Percentiles rank a stretch among this genome's conserved stretches.
Conservation (phyloP, 2,113 vertebrate genomes). For the Vombatus ursinus region DNA sequence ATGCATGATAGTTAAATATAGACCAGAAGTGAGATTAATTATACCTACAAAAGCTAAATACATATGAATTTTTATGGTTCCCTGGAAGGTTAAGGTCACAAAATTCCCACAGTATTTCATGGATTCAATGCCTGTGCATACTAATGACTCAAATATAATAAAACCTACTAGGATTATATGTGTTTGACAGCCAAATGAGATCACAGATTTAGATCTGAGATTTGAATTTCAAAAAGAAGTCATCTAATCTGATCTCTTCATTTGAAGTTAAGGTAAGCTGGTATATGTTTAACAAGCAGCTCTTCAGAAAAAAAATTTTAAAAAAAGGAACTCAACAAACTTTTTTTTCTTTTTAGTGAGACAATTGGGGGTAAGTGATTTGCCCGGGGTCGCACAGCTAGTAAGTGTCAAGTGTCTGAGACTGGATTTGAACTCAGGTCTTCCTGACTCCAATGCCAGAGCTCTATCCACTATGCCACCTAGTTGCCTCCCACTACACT, state of each 20-base stretch:
- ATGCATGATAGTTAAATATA: not conserved
- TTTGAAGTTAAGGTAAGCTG: not conserved
- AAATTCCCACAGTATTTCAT: not conserved
- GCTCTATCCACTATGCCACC: too few species aligned
- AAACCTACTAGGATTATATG: not conserved
- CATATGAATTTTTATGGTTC: not conserved
- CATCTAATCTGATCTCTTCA: not conserved
- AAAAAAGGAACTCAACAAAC: not conserved
- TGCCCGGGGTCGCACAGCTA: too few species aligned
- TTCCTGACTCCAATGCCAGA: too few species aligned
- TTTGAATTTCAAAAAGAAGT: not conserved
- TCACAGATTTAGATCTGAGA: not conserved
- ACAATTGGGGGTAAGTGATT: too few species aligned
- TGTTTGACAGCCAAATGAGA: not conserved
- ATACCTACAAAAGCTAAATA: not conserved
- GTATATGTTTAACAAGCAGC: not conserved
- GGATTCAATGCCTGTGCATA: not conserved
- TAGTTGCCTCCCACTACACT: not conserved
- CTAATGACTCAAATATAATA: not conserved
- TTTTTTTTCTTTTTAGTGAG: too few species aligned
- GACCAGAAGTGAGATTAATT: not conserved
- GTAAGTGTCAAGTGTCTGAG: too few species aligned
- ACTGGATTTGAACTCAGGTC: too few species aligned
- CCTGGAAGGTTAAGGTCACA: not conserved
- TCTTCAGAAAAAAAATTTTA: not conserved